A percentile compares a stretch with the other conserved stretches of the same genome.
Conservation (phyloP, 64 coral and sea anemone genomes). For the Actinia equina region DNA sequence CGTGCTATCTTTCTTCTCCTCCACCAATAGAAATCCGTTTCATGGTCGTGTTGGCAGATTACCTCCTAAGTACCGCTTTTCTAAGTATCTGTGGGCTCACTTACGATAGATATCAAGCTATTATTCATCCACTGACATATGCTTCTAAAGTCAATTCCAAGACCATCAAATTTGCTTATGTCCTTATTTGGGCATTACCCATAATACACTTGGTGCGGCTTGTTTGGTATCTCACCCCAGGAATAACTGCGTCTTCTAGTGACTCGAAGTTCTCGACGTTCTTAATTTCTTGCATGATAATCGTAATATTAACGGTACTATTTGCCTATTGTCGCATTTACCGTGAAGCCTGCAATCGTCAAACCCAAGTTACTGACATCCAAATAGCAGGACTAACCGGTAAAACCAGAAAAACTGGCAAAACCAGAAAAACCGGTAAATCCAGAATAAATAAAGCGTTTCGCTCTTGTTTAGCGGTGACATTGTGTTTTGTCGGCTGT, state of each 20-base stretch:
- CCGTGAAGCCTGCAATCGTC: background rate
- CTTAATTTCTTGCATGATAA: background rate
- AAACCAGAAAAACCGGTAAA: background rate
- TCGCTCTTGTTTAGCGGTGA: slow-evolving; percentile 36
- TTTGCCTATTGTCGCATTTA: background rate
- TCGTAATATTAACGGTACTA: background rate
- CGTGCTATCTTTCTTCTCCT: background rate
- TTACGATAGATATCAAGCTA: slow-evolving; percentile 33
- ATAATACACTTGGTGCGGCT: slow-evolving; percentile 9
- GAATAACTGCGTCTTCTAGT: background rate
- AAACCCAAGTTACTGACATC: background rate
- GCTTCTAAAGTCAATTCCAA: background rate
- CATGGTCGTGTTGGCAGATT: slow-evolving; percentile 1
- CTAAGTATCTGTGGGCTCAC: slow-evolving; percentile 38
- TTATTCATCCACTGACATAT: slow-evolving; percentile 34
- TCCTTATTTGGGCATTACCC: slow-evolving; percentile 24
- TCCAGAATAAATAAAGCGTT: slow-evolving; percentile 36
- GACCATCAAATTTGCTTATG: slow-evolving; percentile 7
- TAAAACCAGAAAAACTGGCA: too few species aligned
- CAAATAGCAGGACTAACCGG: background rate
- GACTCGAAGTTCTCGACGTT: slow-evolving; percentile 24
- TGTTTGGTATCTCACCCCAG: slow-evolving; percentile 24
- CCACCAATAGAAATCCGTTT: background rate
- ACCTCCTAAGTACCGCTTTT: slow-evolving; percentile 15
- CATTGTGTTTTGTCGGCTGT: slow-evolving; percentile 34